Conservation (phyloP, 1,140 invertebrate genomes). For the Cotesia typhae region DNA sequence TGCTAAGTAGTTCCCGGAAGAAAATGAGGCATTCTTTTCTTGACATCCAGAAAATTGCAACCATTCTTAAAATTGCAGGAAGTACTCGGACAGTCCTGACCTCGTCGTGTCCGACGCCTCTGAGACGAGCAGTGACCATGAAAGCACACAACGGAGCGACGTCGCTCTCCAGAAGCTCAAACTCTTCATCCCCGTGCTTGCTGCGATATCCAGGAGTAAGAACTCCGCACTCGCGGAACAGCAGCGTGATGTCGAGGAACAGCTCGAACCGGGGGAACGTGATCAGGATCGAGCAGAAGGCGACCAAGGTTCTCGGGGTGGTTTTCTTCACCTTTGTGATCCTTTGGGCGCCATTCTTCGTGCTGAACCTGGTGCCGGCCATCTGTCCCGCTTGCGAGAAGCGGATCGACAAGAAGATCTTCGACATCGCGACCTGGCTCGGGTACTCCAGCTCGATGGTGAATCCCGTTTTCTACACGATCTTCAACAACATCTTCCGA, state of each 20-base stretch:
- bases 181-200: constrained; percentile 63
- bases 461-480: constrained; percentile 94
- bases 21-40: constrained; percentile 8
- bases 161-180: constrained; percentile 47
- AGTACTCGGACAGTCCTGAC: constrained; percentile 60
- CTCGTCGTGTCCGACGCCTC: constrained; percentile 57
- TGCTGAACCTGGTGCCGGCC: constrained; percentile 83
- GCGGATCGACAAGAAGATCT: constrained; percentile 77
- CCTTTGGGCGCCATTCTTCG: constrained; percentile 93
- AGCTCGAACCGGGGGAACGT: constrained; percentile 83
- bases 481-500: constrained; percentile 93
- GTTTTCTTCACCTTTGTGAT: constrained; percentile 95
- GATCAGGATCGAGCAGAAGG: constrained; percentile 87
- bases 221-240: constrained; percentile 76
- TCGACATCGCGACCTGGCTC: constrained; percentile 88
- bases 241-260: constrained; percentile 81
- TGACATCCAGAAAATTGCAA: neutral
- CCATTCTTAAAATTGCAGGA: constrained; percentile 46
- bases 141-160: constrained; percentile 66
- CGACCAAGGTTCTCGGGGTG: constrained; percentile 91
- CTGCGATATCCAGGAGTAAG: constrained; percentile 62
- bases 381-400: constrained; percentile 81
- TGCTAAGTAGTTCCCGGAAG: neutral
- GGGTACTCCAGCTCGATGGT: constrained; percentile 94
- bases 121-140: constrained; percentile 68